Evolutionary conservation across 2,113 vertebrate genomes (phyloP).

Genomic region (Lontra canadensis): DNA sequence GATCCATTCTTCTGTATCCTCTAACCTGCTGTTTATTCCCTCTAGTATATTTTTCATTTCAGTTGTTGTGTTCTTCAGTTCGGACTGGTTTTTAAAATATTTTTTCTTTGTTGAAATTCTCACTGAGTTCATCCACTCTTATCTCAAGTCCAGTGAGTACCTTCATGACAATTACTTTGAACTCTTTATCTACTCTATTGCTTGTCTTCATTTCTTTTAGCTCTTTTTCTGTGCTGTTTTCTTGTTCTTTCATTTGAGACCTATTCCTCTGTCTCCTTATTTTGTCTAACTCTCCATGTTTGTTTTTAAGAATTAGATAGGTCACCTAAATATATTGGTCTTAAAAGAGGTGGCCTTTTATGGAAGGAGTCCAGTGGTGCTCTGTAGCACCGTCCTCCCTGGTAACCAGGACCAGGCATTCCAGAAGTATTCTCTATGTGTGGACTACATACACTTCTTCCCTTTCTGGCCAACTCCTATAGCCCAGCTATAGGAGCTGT

Average conservation of each 20-base stretch:
- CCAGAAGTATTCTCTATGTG: not conserved
- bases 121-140: not conserved
- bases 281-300: not conserved
- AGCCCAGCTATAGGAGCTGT: not conserved
- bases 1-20: not conserved
- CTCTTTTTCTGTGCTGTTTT: not conserved
- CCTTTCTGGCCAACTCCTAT: not conserved
- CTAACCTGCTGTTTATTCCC: not conserved
- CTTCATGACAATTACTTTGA: not conserved
- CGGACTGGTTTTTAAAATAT: not conserved
- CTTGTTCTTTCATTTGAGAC: not conserved
- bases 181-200: not conserved
- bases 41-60: not conserved
- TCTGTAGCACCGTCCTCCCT: not conserved
- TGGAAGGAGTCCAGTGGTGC: not conserved
- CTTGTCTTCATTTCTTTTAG: not conserved
- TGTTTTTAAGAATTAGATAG: not conserved
- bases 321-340: not conserved
- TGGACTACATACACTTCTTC: not conserved
- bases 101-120: not conserved
- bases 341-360: not conserved
- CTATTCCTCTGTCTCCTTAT: not conserved
- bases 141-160: not conserved
- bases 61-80: not conserved
- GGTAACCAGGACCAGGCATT: not conserved